A percentile compares a stretch with the other conserved stretches of the same genome.
Conservation (phyloP, 2,113 vertebrate species). For the Dolichallabes microphthalmus region DNA sequence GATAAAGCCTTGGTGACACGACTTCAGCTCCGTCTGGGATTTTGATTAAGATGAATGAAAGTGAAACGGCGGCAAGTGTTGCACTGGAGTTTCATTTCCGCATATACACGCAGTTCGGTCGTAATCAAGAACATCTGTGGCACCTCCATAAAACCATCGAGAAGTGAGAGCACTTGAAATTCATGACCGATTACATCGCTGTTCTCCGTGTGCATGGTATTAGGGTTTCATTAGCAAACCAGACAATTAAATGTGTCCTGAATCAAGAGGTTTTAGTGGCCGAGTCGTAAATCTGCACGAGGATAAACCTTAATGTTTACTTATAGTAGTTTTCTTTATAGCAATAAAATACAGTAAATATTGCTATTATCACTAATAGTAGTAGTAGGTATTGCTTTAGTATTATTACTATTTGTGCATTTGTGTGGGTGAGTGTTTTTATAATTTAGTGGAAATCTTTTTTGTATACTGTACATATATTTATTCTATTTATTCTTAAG, state of each 20-base stretch:
- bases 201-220: not conserved
- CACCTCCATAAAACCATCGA: slow-evolving; percentile 10
- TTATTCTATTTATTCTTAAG: not conserved
- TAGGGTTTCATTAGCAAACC: not conserved
- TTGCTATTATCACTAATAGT: not conserved
- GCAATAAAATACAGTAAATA: not conserved
- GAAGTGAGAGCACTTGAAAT: slow-evolving; percentile 17
- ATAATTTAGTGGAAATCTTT: not conserved
- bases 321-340: not conserved
- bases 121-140: slow-evolving; percentile 4
- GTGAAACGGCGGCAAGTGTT: not conserved
- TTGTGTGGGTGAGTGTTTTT: not conserved
- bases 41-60: slow-evolving; percentile 55
- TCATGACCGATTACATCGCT: slow-evolving; percentile 1
- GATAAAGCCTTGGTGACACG: not conserved
- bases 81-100: not conserved
- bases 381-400: not conserved
- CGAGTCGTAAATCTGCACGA: not conserved
- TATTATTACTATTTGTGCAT: not conserved
- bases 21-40: slow-evolving; percentile 86
- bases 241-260: slow-evolving; percentile 43
- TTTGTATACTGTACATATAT: not conserved
- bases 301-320: not conserved
- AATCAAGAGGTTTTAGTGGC: slow-evolving; percentile 64
- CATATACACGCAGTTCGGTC: not conserved